Evolutionary conservation across 1,140 invertebrate genomes (phyloP).

Genomic region (Nephotettix cincticeps): DNA sequence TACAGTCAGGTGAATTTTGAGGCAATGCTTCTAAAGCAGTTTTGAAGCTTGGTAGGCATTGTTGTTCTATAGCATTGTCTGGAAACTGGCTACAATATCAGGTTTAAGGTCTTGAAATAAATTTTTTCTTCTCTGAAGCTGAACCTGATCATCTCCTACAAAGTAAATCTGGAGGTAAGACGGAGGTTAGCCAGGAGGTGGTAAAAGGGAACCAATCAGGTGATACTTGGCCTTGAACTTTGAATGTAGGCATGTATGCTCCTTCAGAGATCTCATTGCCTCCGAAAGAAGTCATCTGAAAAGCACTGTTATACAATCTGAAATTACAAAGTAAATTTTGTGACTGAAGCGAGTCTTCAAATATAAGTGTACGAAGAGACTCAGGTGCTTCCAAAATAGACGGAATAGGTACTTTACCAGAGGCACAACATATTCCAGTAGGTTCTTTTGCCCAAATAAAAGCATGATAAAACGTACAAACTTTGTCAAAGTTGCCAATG

Average conservation of each 20-base stretch:
- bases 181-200: slow-evolving; percentile 35
- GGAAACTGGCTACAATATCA: slow-evolving; percentile 30
- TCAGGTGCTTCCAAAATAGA: slow-evolving; percentile 31
- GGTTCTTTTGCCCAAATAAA: slow-evolving; percentile 45
- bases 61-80: slow-evolving; percentile 38
- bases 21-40: slow-evolving; percentile 37
- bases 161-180: slow-evolving; percentile 50
- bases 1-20: slow-evolving; percentile 14
- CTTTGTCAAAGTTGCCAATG: slow-evolving; percentile 38
- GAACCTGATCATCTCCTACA: slow-evolving; percentile 39
- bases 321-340: background rate
- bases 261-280: slow-evolving; percentile 41
- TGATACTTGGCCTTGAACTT: slow-evolving; percentile 51
- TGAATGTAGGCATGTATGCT: slow-evolving; percentile 46
- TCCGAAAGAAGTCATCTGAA: slow-evolving; percentile 50
- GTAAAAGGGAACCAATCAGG: slow-evolving; percentile 43
- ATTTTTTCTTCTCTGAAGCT: slow-evolving; percentile 29
- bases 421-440: slow-evolving; percentile 41
- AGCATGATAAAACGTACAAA: slow-evolving; percentile 41
- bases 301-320: slow-evolving; percentile 26
- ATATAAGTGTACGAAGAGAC: slow-evolving; percentile 29
- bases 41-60: slow-evolving; percentile 41
- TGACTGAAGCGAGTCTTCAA: background rate
- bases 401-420: slow-evolving; percentile 35
- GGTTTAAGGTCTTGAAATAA: slow-evolving; percentile 2